Evolutionary conservation across 2,797 vertebrate species (phyloP).

Genomic region (Anguilla anguilla): DNA sequence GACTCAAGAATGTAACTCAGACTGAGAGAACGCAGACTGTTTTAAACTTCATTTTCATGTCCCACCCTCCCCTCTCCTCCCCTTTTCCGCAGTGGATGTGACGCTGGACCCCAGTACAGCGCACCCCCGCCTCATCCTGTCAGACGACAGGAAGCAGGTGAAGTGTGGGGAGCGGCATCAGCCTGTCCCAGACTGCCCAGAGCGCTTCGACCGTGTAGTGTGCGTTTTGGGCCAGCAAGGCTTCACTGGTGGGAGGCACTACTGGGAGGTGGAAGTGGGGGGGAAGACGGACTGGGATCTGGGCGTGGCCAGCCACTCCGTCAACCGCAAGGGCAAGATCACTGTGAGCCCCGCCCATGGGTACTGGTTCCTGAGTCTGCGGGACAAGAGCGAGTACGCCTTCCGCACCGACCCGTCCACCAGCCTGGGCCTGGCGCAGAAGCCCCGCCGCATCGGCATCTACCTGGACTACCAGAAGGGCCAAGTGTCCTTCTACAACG

Average conservation of each 20-base stretch:
- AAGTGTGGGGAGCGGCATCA: slow-evolving; percentile 64
- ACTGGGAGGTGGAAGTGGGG: slow-evolving; percentile 80
- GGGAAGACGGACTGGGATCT: slow-evolving; percentile 77
- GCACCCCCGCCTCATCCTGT: slow-evolving; percentile 77
- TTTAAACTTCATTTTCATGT: not conserved
- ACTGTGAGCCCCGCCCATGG: slow-evolving; percentile 68
- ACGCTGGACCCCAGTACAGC: slow-evolving; percentile 76
- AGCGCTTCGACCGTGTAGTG: slow-evolving; percentile 77
- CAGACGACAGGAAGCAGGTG: slow-evolving; percentile 71
- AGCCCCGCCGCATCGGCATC: slow-evolving; percentile 64
- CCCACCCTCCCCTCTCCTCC: not conserved
- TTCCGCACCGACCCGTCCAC: slow-evolving; percentile 69
- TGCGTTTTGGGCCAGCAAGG: slow-evolving; percentile 74
- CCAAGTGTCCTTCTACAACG: slow-evolving; percentile 74
- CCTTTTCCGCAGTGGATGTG: slow-evolving; percentile 62
- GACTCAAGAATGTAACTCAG: no score
- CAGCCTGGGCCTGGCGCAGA: slow-evolving; percentile 51
- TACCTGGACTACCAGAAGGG: slow-evolving; percentile 76
- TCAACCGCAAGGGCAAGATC: slow-evolving; percentile 74
- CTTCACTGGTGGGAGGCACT: slow-evolving; percentile 75
- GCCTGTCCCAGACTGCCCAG: slow-evolving; percentile 54
- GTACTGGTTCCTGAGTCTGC: slow-evolving; percentile 76
- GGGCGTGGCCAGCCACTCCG: slow-evolving; percentile 65
- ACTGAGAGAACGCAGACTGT: no score
- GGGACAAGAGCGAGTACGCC: slow-evolving; percentile 62